Percentiles rank a stretch among this genome's conserved stretches.
Evolutionary conservation across 2,113 vertebrate species (phyloP).

Genomic region (Cynopterus brachyotis): DNA sequence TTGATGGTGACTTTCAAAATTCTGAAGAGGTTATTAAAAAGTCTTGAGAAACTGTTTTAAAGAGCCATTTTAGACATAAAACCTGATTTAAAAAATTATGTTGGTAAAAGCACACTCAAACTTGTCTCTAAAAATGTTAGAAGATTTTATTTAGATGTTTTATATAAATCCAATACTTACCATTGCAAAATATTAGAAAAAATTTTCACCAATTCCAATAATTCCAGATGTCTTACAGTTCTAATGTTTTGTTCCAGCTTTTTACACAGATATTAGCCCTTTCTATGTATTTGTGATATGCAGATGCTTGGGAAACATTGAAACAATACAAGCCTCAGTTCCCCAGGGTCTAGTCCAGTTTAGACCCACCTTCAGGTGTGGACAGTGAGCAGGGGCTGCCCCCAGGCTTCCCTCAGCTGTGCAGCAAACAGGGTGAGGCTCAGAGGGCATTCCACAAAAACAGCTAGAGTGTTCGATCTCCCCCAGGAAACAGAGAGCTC

Average conservation of each 20-base stretch:
- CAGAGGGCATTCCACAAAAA: not conserved
- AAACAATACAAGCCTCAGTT: not conserved
- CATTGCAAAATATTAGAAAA: not conserved
- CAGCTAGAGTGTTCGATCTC: rapidly evolving
- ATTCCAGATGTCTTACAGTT: not conserved
- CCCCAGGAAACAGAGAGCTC: not conserved
- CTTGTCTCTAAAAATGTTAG: not conserved
- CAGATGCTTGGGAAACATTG: not conserved
- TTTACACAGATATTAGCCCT: not conserved
- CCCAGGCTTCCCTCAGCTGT: not conserved
- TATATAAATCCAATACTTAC: not conserved
- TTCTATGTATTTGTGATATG: not conserved
- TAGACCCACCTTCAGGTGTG: not conserved
- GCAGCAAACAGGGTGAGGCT: no score
- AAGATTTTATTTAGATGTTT: slow-evolving; percentile 5
- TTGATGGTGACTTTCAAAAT: not conserved
- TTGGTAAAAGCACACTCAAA: not conserved
- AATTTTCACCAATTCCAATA: not conserved
- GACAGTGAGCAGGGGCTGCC: not conserved
- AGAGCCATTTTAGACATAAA: not conserved
- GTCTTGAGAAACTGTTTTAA: not conserved
- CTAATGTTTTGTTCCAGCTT: not conserved
- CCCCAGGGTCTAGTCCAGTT: not conserved
- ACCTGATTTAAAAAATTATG: not conserved
- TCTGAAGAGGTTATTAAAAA: not conserved